Base-by-base conservation (phyloP, 2,797 vertebrate species). In the Falco novaeseelandiae region DNA sequence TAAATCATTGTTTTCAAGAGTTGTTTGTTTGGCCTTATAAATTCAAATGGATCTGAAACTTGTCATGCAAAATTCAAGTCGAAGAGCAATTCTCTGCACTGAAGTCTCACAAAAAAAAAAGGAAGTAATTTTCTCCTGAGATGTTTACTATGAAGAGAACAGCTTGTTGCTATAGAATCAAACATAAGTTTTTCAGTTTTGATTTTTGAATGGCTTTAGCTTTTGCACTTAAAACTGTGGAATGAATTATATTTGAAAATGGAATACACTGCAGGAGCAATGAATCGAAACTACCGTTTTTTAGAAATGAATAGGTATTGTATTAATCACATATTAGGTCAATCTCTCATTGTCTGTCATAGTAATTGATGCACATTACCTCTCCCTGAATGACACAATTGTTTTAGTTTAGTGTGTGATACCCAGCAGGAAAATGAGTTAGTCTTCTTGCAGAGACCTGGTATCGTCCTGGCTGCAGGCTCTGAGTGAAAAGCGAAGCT, bases 191-290 rank as follows among this genome's bases (percentile, higher is more conserved):
- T 91, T 94, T 77, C n/a, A 83, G 83, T 58, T 87, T 90, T 94
- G 38, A 76, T 96, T 97, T 97, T 77, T 94, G 93, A 96, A 97
- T 95, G 73, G 61, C 54, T 91, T 87, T 69, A 58, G 38, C 54
- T 91, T 79, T 72, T 66, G n/a, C 51, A 26, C 77, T 69, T 94
- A 42, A 76, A 86, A 71, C 27, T 19, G 26, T 25, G 62, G 18
- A 65, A 88, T 49, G 26, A 89, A 78, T 91, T 88, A 6, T 26
- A 10, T 57, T 44, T 23, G 67, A 42, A 86, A 65, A 5, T 20
- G 44, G 54, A 86, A 61, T 18, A 26, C 0, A 2, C 32, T 20
- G 32, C 30, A 57, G 83, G 54, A 85, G 59, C 55, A 77, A 25
- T n/a, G 66, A 59, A 42, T 69, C 74, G 76, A 40, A 84, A 49